Percentiles rank a stretch among this genome's conserved stretches.
phyloP scores from a whole-genome alignment of 1,140 invertebrate genomes.

The Ceratoteleas bidentatus region DNA sequence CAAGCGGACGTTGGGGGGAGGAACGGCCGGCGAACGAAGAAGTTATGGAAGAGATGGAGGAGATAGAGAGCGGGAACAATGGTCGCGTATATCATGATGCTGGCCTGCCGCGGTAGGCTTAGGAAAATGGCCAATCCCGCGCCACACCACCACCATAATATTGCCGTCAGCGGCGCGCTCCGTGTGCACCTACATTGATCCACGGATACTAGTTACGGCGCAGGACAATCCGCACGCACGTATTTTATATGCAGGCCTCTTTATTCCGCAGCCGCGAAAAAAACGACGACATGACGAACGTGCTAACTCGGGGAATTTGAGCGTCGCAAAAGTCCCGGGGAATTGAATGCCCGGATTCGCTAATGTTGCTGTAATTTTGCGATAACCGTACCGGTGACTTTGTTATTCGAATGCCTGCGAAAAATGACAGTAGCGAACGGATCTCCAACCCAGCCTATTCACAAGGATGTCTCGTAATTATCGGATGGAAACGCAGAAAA shows the following conservation, averaged over 20 bases:
- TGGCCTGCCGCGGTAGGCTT: constrained; percentile 76
- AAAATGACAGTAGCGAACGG: no score
- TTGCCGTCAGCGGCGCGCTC: constrained; percentile 16
- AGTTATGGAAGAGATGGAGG: constrained; percentile 59
- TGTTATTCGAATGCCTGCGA: no score
- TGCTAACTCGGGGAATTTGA: constrained; percentile 72
- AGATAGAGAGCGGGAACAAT: constrained; percentile 76
- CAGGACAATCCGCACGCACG: constrained; percentile 50
- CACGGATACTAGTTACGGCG: constrained; percentile 60
- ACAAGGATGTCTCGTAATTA: neutral
- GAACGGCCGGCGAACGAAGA: constrained; percentile 19
- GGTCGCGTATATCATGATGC: constrained; percentile 81
- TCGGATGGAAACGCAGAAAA: neutral
- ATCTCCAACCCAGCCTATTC: neutral
- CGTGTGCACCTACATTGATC: constrained; percentile 24
- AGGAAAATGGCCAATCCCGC: constrained; percentile 77
- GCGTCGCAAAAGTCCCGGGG: constrained; percentile 69
- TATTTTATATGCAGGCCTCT: constrained; percentile 59
- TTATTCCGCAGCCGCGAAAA: constrained; percentile 75
- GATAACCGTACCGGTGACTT: neutral
- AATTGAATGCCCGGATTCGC: constrained; percentile 29
- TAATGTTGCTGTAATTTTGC: neutral
- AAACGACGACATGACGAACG: constrained; percentile 70
- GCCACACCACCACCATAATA: constrained; percentile 45
- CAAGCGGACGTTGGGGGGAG: constrained; percentile 13